These are phyloP conservation scores for Cybosia mesomella DNA, from an alignment of 2,888 invertebrate species.

Conservation along the genomic window DNA sequence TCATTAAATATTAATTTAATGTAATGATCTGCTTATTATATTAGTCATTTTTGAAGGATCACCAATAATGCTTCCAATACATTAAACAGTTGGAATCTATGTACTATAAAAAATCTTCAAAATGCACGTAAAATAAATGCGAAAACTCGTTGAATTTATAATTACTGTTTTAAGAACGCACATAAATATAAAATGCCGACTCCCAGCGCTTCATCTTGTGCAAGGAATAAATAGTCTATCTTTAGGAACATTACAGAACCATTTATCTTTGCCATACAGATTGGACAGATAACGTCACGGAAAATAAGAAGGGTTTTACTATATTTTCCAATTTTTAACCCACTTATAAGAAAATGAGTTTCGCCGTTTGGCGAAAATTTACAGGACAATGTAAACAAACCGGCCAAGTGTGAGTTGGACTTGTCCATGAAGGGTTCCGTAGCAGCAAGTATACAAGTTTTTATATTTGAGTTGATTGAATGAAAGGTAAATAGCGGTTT, in stretches of 20 bases:
- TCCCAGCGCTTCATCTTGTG: neutral
- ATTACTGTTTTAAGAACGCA: neutral
- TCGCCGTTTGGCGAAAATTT: neutral
- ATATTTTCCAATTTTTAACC: neutral
- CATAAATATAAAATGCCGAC: neutral
- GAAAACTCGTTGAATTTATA: neutral
- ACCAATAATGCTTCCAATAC: too few species aligned
- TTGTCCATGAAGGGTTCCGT: too few species aligned
- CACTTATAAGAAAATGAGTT: neutral
- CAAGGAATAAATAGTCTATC: neutral
- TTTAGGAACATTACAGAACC: slow-evolving; percentile 8
- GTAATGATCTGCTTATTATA: too few species aligned
- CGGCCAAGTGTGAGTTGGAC: too few species aligned
- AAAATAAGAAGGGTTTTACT: slow-evolving; percentile 1
- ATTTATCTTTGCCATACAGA: neutral
- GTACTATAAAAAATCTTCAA: neutral
- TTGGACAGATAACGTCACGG: slow-evolving; percentile 3
- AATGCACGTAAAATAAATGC: neutral
- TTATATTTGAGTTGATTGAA: too few species aligned
- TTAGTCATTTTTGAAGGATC: too few species aligned
- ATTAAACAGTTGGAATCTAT: neutral
- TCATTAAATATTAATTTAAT: too few species aligned
- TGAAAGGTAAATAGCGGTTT: too few species aligned
- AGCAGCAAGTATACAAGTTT: too few species aligned
- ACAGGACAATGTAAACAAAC: neutral